Evolutionary conservation across 2,797 vertebrate species (phyloP).

Genomic region (Onychomys torridus): DNA sequence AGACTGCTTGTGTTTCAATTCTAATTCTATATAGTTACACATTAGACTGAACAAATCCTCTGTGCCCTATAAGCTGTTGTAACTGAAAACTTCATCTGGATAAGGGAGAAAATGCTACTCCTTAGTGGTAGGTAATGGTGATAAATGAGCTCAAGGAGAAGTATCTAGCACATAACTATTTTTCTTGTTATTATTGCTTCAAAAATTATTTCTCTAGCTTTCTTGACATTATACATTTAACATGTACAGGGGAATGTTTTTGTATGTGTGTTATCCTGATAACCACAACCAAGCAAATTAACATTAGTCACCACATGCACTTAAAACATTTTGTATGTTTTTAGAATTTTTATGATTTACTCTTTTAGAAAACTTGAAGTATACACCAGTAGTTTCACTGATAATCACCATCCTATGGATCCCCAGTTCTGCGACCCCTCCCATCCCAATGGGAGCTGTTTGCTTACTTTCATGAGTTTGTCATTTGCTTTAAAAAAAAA

Average conservation of each 20-base stretch:
- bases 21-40: not conserved
- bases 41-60: not conserved
- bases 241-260: not conserved
- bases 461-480: not conserved
- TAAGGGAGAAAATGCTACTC: not conserved
- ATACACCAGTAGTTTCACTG: not conserved
- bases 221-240: not conserved
- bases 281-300: not conserved
- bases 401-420: not conserved
- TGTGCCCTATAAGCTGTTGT: not conserved
- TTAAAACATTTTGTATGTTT: not conserved
- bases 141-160: not conserved
- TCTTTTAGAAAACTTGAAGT: not conserved
- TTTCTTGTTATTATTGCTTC: not conserved
- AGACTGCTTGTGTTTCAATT: constrained; percentile 18
- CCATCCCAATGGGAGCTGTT: not conserved
- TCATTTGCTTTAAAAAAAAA: not conserved
- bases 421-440: not conserved
- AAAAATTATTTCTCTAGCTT: not conserved
- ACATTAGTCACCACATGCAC: not conserved
- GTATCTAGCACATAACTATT: not conserved
- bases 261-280: not conserved
- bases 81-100: not conserved
- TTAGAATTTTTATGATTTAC: not conserved
- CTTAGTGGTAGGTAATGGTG: not conserved